Percentiles rank a stretch among this genome's conserved stretches.
These are phyloP conservation scores for Polyergus mexicanus DNA, from an alignment of 1,140 invertebrate species.

Conservation along the genomic window DNA sequence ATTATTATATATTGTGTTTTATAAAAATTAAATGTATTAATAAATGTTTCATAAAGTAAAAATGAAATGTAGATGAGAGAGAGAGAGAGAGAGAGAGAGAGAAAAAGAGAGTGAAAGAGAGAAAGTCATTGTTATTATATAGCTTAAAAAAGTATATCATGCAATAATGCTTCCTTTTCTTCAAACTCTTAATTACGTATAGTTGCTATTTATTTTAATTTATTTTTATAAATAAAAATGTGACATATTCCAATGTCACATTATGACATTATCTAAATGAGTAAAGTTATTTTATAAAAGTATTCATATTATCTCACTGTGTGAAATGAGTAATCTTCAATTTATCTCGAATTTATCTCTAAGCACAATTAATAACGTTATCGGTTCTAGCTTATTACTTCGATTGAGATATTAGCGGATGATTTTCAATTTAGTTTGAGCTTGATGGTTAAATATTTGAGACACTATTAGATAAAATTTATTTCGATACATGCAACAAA, in stretches of 20 bases:
- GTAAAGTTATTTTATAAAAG: not conserved
- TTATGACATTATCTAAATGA: not conserved
- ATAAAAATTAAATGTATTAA: not conserved
- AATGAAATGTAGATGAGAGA: not conserved
- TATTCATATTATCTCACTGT: not conserved
- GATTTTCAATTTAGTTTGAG: not conserved
- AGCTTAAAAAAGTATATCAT: not conserved
- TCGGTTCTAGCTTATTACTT: not conserved
- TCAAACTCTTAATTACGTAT: no score
- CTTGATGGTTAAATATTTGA: not conserved
- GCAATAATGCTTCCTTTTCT: no score
- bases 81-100: not conserved
- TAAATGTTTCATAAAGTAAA: slow-evolving; percentile 1
- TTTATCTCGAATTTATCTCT: not conserved
- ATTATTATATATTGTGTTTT: not conserved
- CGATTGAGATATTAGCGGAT: not conserved
- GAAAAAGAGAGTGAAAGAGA: not conserved
- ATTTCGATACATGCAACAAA: not conserved
- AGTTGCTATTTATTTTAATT: slow-evolving; percentile 12
- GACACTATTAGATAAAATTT: no score
- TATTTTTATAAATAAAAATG: slow-evolving; percentile 5
- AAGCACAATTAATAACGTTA: not conserved
- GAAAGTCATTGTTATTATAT: not conserved
- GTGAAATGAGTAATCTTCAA: not conserved
- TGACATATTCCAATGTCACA: not conserved